Conservation (phyloP, 2,113 vertebrate species). For the Bubo scandiacus region DNA sequence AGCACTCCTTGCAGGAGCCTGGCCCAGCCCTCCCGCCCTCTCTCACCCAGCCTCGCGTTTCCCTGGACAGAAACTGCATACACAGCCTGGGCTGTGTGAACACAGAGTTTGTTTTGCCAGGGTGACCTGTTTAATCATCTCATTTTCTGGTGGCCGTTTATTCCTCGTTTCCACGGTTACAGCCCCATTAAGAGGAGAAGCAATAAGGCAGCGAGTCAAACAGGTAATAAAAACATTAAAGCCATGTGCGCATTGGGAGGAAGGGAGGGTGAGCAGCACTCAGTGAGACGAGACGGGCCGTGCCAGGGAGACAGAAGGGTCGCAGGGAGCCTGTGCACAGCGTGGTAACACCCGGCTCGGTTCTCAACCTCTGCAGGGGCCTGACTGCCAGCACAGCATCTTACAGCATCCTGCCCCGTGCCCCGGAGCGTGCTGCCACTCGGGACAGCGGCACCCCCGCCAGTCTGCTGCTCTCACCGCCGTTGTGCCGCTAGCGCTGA, state of each 20-base stretch:
- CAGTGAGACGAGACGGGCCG: slow-evolving; percentile 87
- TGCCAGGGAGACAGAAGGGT: slow-evolving; percentile 47
- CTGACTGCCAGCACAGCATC: background rate
- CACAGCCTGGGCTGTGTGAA: slow-evolving; percentile 82
- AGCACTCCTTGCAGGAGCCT: background rate
- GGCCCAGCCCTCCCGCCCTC: background rate
- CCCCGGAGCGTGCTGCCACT: background rate
- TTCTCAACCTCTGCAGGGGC: background rate
- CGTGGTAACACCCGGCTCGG: background rate
- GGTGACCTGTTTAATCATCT: slow-evolving; percentile 99
- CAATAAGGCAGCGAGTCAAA: slow-evolving; percentile 99
- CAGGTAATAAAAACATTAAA: slow-evolving; percentile 99
- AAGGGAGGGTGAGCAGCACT: slow-evolving; percentile 67
- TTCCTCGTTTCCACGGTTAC: slow-evolving; percentile 99
- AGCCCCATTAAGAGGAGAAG: slow-evolving; percentile 99
- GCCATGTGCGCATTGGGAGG: slow-evolving; percentile 91
- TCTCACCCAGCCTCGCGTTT: slow-evolving; percentile 64
- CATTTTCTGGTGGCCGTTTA: slow-evolving; percentile 99
- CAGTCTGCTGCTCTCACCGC: fast-evolving
- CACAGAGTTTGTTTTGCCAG: slow-evolving; percentile 99
- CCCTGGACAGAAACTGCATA: slow-evolving; percentile 75
- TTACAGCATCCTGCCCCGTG: fast-evolving
- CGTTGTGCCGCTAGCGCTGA: background rate
- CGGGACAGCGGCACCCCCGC: background rate
- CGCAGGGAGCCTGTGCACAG: background rate